Evolutionary conservation across 2,888 invertebrate genomes (phyloP).

Genomic region (Matsumyia berberina): DNA sequence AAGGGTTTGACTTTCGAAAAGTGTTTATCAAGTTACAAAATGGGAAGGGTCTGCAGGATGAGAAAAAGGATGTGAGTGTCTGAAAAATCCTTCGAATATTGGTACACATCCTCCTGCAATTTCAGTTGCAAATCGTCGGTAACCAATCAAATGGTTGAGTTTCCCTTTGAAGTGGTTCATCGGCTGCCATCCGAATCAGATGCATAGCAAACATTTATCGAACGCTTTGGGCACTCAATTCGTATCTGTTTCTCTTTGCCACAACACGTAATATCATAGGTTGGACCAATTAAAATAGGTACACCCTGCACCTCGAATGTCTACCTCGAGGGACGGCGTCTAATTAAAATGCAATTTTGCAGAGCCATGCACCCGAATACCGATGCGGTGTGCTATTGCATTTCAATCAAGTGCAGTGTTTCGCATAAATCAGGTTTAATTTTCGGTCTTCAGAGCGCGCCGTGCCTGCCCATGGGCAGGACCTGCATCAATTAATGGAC

Average conservation of each 20-base stretch:
- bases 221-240: conserved; percentile 8
- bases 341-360: conserved; percentile 53
- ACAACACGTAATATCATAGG: conserved; percentile 11
- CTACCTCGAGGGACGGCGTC: background rate
- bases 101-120: no score
- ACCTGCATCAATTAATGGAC: conserved; percentile 28
- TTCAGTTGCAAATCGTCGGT: background rate
- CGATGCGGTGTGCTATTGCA: conserved; percentile 12
- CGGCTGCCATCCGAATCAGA: conserved; percentile 7
- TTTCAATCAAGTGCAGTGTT: conserved; percentile 30
- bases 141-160: conserved; percentile 19
- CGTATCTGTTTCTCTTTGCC: conserved; percentile 6
- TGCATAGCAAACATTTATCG: conserved; percentile 16
- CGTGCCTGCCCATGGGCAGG: background rate
- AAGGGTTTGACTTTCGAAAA: background rate
- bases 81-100: no score
- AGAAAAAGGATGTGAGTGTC: no score
- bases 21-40: no score
- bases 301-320: conserved; percentile 22
- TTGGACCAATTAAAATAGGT: conserved; percentile 15
- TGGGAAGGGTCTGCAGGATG: no score
- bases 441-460: background rate
- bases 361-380: conserved; percentile 28
- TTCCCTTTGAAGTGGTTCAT: conserved; percentile 36
- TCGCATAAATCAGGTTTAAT: conserved; percentile 21